These are phyloP conservation scores for Babyrousa celebensis DNA, from an alignment of 2,797 vertebrate species.

Conservation along the genomic window DNA sequence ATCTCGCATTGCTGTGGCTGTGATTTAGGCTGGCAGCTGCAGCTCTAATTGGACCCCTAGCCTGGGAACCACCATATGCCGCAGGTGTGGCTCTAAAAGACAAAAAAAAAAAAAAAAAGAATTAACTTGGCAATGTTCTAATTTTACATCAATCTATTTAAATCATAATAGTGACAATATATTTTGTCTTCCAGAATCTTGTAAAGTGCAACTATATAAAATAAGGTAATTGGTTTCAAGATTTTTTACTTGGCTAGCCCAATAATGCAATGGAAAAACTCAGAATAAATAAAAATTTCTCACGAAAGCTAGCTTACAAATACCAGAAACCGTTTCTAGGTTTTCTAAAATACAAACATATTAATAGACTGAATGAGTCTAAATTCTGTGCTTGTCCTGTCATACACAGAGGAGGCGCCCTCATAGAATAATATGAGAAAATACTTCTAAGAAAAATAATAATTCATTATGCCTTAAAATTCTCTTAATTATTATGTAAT, in stretches of 20 bases:
- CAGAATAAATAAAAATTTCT: slow-evolving; percentile 48
- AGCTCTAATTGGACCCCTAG: no score
- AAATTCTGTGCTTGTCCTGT: slow-evolving; percentile 22
- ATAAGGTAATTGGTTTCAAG: slow-evolving; percentile 42
- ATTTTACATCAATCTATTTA: slow-evolving; percentile 1
- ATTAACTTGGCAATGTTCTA: slow-evolving; percentile 38
- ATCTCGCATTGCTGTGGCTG: no score
- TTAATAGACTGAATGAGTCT: slow-evolving; percentile 25
- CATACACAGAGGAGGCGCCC: neutral
- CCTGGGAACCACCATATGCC: no score
- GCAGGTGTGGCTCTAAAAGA: no score
- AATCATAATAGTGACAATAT: slow-evolving; percentile 25
- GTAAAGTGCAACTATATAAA: slow-evolving; percentile 37
- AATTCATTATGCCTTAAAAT: slow-evolving; percentile 43
- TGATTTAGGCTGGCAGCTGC: no score
- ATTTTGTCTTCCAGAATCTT: slow-evolving; percentile 60
- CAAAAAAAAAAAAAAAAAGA: neutral
- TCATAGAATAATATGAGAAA: slow-evolving; percentile 34
- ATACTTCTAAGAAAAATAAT: slow-evolving; percentile 50
- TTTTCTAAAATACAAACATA: slow-evolving; percentile 69
- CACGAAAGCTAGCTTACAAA: slow-evolving; percentile 35
- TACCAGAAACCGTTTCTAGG: neutral
- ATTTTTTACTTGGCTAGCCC: slow-evolving; percentile 29
- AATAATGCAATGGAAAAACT: slow-evolving; percentile 52
- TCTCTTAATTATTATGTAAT: slow-evolving; percentile 37